A percentile compares a stretch with the other conserved stretches of the same genome.
phyloP scores from a whole-genome alignment of 2,888 invertebrate species.

The Aricia artaxerxes region DNA sequence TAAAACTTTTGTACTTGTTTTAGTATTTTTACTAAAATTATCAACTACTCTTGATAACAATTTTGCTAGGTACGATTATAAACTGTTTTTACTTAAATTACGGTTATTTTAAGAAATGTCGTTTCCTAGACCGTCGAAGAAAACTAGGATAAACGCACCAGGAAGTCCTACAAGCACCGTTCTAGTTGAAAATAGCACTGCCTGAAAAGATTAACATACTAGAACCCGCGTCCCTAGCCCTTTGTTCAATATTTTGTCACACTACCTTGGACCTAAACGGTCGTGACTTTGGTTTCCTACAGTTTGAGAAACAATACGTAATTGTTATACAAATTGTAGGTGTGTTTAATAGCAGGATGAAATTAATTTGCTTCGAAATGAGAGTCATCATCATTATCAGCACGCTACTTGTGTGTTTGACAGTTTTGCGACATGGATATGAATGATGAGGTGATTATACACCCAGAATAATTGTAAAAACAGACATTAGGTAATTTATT shows the following conservation, averaged over 20 bases:
- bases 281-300: conserved; percentile 11
- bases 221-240: not conserved
- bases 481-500: too few species aligned
- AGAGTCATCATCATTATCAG: not conserved
- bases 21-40: too few species aligned
- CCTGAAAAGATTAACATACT: not conserved
- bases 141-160: too few species aligned
- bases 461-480: not conserved
- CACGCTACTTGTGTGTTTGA: not conserved
- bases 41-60: too few species aligned
- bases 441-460: not conserved
- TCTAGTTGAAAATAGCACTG: too few species aligned
- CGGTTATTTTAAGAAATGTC: too few species aligned
- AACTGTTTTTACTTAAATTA: too few species aligned
- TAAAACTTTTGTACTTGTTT: too few species aligned
- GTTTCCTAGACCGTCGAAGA: too few species aligned
- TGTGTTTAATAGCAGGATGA: conserved; percentile 10
- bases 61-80: too few species aligned
- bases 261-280: conserved; percentile 14
- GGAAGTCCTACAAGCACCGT: too few species aligned
- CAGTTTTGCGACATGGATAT: not conserved
- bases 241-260: not conserved
- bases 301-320: not conserved
- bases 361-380: not conserved
- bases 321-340: conserved; percentile 9